phyloP scores from a whole-genome alignment of 2,113 vertebrate genomes.

The Amblyornis subalaris region DNA sequence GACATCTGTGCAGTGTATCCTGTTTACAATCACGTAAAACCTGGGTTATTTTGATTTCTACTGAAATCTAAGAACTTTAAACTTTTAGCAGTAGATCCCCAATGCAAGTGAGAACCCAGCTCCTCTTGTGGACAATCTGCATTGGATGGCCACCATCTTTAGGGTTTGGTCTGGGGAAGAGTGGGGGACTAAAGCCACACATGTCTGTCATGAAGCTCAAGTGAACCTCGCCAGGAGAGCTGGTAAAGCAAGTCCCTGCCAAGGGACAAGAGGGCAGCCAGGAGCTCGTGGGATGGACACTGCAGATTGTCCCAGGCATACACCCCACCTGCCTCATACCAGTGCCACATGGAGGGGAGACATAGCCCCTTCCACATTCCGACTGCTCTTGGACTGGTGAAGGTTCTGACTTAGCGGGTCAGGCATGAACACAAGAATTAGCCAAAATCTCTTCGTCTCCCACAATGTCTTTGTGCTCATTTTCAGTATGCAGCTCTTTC shows the following conservation, averaged over 20 bases:
- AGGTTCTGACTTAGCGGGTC: not conserved
- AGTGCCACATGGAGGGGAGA: fast-evolving
- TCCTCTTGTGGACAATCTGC: not conserved
- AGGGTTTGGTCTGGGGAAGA: not conserved
- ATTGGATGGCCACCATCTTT: not conserved
- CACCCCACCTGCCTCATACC: not conserved
- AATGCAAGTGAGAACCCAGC: fast-evolving
- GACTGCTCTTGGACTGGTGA: not conserved
- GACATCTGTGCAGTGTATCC: not conserved
- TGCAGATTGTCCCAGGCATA: not conserved
- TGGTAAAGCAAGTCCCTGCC: not conserved
- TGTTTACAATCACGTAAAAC: not conserved
- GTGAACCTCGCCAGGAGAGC: not conserved
- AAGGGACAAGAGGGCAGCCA: not conserved
- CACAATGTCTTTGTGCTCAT: not conserved
- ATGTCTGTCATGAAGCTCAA: fast-evolving
- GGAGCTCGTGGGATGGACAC: not conserved
- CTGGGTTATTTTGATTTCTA: not conserved
- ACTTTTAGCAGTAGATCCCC: not conserved
- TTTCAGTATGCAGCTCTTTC: not conserved
- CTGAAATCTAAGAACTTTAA: not conserved
- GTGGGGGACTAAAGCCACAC: fast-evolving
- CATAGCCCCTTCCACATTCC: not conserved
- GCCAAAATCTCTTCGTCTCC: not conserved
- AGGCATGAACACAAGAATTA: not conserved